Base-by-base conservation (phyloP, 2,888 invertebrate species). In the Eupithecia tripunctaria region DNA sequence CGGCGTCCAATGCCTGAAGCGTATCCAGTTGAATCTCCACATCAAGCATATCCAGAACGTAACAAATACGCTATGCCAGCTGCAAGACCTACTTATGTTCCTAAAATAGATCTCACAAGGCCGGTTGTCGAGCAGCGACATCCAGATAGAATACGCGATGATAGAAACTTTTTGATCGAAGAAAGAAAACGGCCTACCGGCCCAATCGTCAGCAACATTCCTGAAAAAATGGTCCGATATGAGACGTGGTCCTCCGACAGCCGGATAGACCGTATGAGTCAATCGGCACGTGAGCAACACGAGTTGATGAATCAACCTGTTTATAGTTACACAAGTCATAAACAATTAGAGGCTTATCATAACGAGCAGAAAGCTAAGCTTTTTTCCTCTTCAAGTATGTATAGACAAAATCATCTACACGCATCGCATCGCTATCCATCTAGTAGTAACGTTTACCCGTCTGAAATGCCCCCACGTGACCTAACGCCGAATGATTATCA, bases 91-190 rank as follows among this genome's bases (percentile, higher is more conserved):
- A 93, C 94, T 64, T 89, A 87, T 78, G 92, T 94, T 78, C 91
- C 93, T 82, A 89, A 93, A 87, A 94, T 95, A 85, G 94, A 95
- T 86, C 91, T 94, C 76, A 94, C 94, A 41, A 87, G 89, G 81
- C 80, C 91, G 64, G 81, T 85, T 36, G 82, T 79, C 67, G 91
- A 92, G 70, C 91, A 92, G 74, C 89, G 90, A 76, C 88, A 83
- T 74, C 73, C 84, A 60, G 92, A 92, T 66, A 88, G 91, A 84
- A 82, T 90, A 78, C 88, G 94, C 47, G 91, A 93, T 78, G 94
- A 94, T 76, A 84, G 93, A 69, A 84, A 92, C 76, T 90, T 91
- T 78, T 86, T 90, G 75, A 90, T 91, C 77, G 94, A 93, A 82
- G 94, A 94, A 67, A 88, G 94, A 78, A 95, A 95, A 85, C 89